These are phyloP conservation scores for Pseudomyrmex pallidus DNA, from an alignment of 1,140 invertebrate species.

Conservation along the genomic window DNA sequence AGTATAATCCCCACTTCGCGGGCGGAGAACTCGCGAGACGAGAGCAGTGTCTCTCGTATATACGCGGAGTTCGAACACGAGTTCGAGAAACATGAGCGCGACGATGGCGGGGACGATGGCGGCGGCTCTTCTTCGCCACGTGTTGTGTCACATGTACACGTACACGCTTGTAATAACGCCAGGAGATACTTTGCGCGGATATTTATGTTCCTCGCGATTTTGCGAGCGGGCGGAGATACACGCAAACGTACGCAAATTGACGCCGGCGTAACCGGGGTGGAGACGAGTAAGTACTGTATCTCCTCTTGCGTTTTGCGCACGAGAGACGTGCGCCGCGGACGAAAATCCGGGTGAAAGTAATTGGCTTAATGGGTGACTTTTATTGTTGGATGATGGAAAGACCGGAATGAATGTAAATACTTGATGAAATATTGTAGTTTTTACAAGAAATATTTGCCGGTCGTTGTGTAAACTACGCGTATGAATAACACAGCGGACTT, in stretches of 20 bases:
- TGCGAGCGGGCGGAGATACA: slow-evolving; percentile 53
- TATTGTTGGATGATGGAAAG: slow-evolving; percentile 36
- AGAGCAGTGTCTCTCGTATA: slow-evolving; percentile 55
- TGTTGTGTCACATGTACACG: slow-evolving; percentile 67
- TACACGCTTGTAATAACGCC: slow-evolving; percentile 71
- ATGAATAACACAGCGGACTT: slow-evolving; percentile 24
- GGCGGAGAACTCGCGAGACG: slow-evolving; percentile 26
- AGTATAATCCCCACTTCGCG: slow-evolving; percentile 76
- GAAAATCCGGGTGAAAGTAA: slow-evolving; percentile 50
- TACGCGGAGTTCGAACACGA: slow-evolving; percentile 21
- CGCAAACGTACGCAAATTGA: slow-evolving; percentile 4
- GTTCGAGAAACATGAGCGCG: slow-evolving; percentile 56
- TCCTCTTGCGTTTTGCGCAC: slow-evolving; percentile 26
- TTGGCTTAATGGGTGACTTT: slow-evolving; percentile 52
- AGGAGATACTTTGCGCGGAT: slow-evolving; percentile 76
- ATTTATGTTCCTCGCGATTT: slow-evolving; percentile 79
- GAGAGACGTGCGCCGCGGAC: background rate
- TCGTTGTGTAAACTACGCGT: slow-evolving; percentile 13
- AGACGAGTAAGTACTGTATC: slow-evolving; percentile 41
- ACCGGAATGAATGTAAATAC: slow-evolving; percentile 24
- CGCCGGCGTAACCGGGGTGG: slow-evolving; percentile 49
- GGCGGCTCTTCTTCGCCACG: slow-evolving; percentile 35
- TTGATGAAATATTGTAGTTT: slow-evolving; percentile 44
- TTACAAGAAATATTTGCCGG: slow-evolving; percentile 18
- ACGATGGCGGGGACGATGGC: slow-evolving; percentile 1